A percentile compares a stretch with the other conserved stretches of the same genome.
Conservation (phyloP, 2,113 vertebrate species). For the Alligator sinensis region DNA sequence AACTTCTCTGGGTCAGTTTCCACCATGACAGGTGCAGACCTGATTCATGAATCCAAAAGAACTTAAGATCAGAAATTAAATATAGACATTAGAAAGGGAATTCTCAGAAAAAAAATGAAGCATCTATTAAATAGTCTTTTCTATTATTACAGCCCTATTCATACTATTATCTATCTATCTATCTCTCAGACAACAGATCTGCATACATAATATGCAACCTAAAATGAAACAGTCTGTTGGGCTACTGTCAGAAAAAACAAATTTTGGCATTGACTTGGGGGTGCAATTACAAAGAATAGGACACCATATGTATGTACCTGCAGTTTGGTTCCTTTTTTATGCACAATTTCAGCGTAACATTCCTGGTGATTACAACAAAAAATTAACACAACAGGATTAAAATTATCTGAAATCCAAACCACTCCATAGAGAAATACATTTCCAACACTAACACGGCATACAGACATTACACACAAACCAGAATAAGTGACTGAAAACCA, state of each 20-base stretch:
- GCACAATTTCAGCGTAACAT: not conserved
- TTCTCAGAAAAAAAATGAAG: not conserved
- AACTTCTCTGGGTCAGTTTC: not conserved
- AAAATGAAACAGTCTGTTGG: not conserved
- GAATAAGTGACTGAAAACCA: too few relatives aligned
- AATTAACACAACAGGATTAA: not conserved
- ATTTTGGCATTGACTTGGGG: not conserved
- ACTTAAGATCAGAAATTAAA: not conserved
- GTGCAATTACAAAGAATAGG: not conserved
- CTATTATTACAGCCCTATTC: not conserved
- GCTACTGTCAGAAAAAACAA: not conserved
- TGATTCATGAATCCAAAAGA: not conserved
- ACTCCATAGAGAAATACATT: not conserved
- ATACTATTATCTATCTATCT: not conserved
- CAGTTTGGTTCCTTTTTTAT: not conserved
- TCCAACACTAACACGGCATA: too few relatives aligned
- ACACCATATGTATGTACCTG: not conserved
- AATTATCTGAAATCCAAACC: not conserved
- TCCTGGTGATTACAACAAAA: not conserved
- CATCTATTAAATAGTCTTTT: not conserved
- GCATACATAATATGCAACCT: not conserved
- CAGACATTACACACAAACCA: too few relatives aligned
- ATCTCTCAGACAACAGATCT: not conserved
- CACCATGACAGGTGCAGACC: not conserved
- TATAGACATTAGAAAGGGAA: not conserved